Percentiles rank a stretch among this genome's conserved stretches.
phyloP scores from a whole-genome alignment of 1,140 invertebrate genomes.

The Drosophila lacteicornis region DNA sequence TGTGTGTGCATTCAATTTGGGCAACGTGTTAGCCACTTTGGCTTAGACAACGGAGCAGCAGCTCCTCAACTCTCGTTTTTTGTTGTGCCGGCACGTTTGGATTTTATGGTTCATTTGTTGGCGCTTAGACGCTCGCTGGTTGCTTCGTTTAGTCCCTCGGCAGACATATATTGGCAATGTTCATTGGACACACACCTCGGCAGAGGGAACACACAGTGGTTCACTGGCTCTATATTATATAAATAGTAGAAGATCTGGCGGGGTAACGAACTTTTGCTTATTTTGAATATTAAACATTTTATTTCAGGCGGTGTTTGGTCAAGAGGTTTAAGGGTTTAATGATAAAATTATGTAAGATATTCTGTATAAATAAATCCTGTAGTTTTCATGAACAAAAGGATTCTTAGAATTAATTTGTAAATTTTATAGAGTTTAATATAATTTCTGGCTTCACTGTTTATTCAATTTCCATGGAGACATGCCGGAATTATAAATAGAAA shows the following conservation, averaged over 20 bases:
- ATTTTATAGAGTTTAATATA: no score
- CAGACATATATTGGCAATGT: constrained; percentile 50
- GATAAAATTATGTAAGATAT: not conserved
- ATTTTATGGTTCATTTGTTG: constrained; percentile 84
- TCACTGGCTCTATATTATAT: constrained; percentile 1
- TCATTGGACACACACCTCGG: constrained; percentile 37
- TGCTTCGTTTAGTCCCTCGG: constrained; percentile 42
- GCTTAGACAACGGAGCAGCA: constrained; percentile 66
- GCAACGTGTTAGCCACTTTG: constrained; percentile 76
- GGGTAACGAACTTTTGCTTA: constrained; percentile 17
- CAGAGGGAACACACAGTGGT: not conserved
- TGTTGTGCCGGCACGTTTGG: constrained; percentile 70
- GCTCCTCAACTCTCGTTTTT: constrained; percentile 15
- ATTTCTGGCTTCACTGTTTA: no score
- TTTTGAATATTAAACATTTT: constrained; percentile 6
- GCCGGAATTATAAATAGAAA: constrained; percentile 1
- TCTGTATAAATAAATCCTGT: not conserved
- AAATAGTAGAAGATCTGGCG: not conserved
- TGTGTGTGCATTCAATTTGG: constrained; percentile 75
- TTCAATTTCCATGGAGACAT: no score
- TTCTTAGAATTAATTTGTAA: not conserved
- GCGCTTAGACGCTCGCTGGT: constrained; percentile 68
- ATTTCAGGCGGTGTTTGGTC: not conserved
- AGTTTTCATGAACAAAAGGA: not conserved
- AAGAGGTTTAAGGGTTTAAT: no score